Percentiles rank a stretch among this genome's conserved stretches.
phyloP scores from a whole-genome alignment of 2,113 vertebrate species.

The Podiceps cristatus region DNA sequence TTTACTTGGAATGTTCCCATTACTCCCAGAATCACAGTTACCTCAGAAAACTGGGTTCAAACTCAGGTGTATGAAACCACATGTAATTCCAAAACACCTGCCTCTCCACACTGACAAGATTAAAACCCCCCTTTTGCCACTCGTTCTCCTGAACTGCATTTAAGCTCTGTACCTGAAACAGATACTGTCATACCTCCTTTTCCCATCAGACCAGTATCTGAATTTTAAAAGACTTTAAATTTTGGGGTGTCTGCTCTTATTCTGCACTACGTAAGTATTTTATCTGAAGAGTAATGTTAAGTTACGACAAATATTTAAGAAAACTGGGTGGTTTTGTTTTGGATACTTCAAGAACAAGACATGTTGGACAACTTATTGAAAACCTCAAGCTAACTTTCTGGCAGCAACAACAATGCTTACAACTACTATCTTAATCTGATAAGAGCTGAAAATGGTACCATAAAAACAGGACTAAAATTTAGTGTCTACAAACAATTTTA shows the following conservation, averaged over 20 bases:
- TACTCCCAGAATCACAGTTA: not conserved
- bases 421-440: constrained; percentile 54
- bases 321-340: not conserved
- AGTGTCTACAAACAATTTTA: constrained; percentile 85
- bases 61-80: not conserved
- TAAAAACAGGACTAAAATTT: constrained; percentile 86
- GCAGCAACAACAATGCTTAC: not conserved
- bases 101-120: not conserved
- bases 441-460: constrained; percentile 76
- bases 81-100: not conserved
- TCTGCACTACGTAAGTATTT: not conserved
- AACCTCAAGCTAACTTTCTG: not conserved
- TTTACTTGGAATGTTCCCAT: not conserved
- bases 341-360: not conserved
- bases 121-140: not conserved
- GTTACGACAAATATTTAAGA: not conserved
- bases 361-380: not conserved
- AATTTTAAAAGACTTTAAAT: not conserved
- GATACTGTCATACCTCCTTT: not conserved
- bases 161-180: not conserved
- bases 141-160: not conserved
- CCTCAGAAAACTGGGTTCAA: not conserved
- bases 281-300: not conserved
- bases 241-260: not conserved
- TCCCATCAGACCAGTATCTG: not conserved